phyloP scores from a whole-genome alignment of 2,888 invertebrate genomes.

The Xestia sexstrigata region DNA sequence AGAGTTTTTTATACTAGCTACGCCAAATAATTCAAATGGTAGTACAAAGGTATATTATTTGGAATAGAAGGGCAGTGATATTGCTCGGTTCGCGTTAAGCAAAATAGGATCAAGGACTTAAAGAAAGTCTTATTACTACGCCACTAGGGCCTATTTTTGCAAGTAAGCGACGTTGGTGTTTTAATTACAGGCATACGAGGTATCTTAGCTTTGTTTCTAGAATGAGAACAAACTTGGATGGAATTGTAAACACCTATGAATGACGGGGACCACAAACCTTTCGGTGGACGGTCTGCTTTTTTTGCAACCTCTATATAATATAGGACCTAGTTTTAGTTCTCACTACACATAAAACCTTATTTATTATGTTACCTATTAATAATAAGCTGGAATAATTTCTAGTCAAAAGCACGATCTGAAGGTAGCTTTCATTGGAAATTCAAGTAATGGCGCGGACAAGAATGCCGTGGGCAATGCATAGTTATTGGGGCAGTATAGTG shows the following conservation, averaged over 20 bases:
- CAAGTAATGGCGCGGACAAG: slow-evolving; percentile 70
- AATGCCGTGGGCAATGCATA: slow-evolving; percentile 73
- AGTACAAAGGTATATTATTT: not conserved
- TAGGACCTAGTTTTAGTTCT: not conserved
- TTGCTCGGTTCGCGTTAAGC: not conserved
- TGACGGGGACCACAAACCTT: not conserved
- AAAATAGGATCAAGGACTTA: not conserved
- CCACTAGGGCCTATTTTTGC: not conserved
- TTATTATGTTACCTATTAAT: not conserved
- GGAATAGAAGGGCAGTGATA: not conserved
- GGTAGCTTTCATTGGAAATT: slow-evolving; percentile 66
- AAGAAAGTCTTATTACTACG: not conserved
- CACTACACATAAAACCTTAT: not conserved
- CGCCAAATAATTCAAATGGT: not conserved
- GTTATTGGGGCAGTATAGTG: slow-evolving; percentile 72
- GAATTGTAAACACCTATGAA: not conserved
- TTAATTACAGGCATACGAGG: not conserved
- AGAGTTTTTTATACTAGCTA: not conserved
- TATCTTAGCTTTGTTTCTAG: not conserved
- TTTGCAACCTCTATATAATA: not conserved
- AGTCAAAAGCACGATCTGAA: slow-evolving; percentile 24
- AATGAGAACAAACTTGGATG: not conserved
- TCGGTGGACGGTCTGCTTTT: not conserved
- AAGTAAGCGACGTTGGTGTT: not conserved
- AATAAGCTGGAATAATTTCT: slow-evolving; percentile 22